Percentiles rank a stretch among this genome's conserved stretches.
Conservation (phyloP, 2,113 vertebrate species). For the Cromileptes altivelis region DNA sequence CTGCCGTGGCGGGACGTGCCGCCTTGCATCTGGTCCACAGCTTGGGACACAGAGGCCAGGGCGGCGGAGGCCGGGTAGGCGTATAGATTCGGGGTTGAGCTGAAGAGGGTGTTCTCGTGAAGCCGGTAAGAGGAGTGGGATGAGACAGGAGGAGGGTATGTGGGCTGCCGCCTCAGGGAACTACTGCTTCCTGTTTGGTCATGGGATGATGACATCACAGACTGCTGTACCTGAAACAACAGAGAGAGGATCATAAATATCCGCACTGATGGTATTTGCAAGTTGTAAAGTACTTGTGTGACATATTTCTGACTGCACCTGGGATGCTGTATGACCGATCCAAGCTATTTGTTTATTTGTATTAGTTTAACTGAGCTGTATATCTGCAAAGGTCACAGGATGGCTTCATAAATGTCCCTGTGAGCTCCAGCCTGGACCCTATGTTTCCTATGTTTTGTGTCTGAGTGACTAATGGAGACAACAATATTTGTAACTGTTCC, state of each 20-base stretch:
- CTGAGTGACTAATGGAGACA: too few species aligned
- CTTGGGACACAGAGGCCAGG: slow-evolving; percentile 92
- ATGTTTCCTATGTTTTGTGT: too few species aligned
- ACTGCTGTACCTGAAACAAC: slow-evolving; percentile 89
- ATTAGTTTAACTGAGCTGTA: too few species aligned
- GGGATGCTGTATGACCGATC: too few species aligned
- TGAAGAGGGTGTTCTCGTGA: slow-evolving; percentile 92
- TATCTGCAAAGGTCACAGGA: too few species aligned
- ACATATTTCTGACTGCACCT: too few species aligned
- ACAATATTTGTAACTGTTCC: too few species aligned
- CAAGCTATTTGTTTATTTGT: too few species aligned
- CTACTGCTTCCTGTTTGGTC: slow-evolving; percentile 86
- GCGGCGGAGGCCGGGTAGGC: slow-evolving; percentile 93
- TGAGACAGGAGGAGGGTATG: slow-evolving; percentile 88
- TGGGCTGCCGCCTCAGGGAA: slow-evolving; percentile 90
- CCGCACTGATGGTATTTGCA: too few species aligned
- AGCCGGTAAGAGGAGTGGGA: slow-evolving; percentile 93
- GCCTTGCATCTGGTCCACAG: slow-evolving; percentile 94
- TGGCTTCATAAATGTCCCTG: too few species aligned
- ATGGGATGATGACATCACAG: slow-evolving; percentile 88
- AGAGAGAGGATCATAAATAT: background rate
- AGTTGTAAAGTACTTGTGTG: too few species aligned
- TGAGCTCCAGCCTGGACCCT: too few species aligned
- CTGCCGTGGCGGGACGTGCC: slow-evolving; percentile 87
- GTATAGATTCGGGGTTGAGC: slow-evolving; percentile 93